Base-by-base conservation (phyloP, 2,113 vertebrate genomes). In the Cyprinodon brontotheroides region DNA sequence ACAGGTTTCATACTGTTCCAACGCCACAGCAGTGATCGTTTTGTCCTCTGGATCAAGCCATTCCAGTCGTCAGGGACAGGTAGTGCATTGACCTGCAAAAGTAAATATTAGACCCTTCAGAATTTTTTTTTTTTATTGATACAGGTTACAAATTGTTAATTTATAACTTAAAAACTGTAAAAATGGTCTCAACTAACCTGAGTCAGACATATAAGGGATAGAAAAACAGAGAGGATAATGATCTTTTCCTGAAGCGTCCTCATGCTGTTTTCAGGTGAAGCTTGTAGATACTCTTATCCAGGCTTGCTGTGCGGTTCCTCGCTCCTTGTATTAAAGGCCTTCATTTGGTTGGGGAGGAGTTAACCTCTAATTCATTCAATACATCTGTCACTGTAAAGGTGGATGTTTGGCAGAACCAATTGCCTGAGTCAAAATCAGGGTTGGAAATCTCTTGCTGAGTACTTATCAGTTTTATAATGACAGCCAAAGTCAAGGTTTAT, bases 1-100 rank as follows among this genome's bases (percentile, higher is more conserved):
- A 94, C 83, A 0, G 94, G 91, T 72, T 94, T 94, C 81, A 94
- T 77, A n/a, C 91, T 93, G 91, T 94, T 95, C 94, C 94, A 95
- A 29, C 94, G 89, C 94, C 94, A 95, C 60, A 95, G 75, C 41
- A 95, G 80, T 0, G 94, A 95, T 6, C 94, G 89, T 48, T 92
- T 94, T 38, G 94, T 93, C 2, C 94, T 81, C 57, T 81, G 88
- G 57, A 95, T 77, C 75, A 95, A 74, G 38, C 80, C 89, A 0
- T 61, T 68, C 65, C 87, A 92, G 20, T 89, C 76, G 0, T 87
- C 74, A 15, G 74, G 69, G 11, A 93, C 39, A 4, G 94, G 92
- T 69, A 90, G n/a, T 2, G 91, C 73, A 40, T 81, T 65, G 1
- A 93, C 92, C 94, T 95, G 82, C 3, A 41, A 14, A 15, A 72